Percentiles rank a stretch among this genome's conserved stretches.
Conservation (phyloP, 2,888 invertebrate genomes). For the Standfussiana lucernea region DNA sequence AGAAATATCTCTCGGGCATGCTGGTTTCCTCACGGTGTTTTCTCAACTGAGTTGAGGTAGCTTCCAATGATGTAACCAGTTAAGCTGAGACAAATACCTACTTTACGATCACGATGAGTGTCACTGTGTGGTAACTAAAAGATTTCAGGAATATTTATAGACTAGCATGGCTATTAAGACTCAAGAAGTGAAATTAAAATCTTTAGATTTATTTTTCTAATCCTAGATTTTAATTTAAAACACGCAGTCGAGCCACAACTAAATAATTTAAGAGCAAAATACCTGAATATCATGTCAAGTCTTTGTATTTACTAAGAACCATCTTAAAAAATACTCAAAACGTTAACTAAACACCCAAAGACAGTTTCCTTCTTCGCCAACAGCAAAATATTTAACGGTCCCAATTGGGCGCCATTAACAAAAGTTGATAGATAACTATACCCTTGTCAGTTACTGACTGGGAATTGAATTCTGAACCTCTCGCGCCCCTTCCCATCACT, state of each 20-base stretch:
- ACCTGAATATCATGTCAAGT: too few relatives aligned
- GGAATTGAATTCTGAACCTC: conserved; percentile 69
- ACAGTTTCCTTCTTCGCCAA: conserved; percentile 45
- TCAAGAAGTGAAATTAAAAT: neutral
- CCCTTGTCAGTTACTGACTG: conserved; percentile 68
- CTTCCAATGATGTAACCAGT: too few relatives aligned
- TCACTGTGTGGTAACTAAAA: neutral
- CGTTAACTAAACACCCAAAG: conserved; percentile 50
- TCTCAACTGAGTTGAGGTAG: too few relatives aligned
- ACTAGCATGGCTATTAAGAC: neutral
- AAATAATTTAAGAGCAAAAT: neutral
- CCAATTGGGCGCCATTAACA: conserved; percentile 64
- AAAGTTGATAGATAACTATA: conserved; percentile 66
- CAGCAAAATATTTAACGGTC: conserved; percentile 55
- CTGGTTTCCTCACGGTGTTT: too few relatives aligned
- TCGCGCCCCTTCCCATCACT: conserved; percentile 64
- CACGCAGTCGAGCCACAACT: neutral
- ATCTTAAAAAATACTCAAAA: neutral
- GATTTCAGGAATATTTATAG: neutral
- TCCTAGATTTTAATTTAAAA: neutral
- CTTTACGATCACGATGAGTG: too few relatives aligned
- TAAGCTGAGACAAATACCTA: too few relatives aligned
- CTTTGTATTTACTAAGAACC: neutral
- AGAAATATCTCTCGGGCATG: too few relatives aligned
- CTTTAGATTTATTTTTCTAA: neutral